Percentiles rank a stretch among this genome's conserved stretches.
Conservation (phyloP, 2,888 invertebrate species). For the Pollenia angustigena region DNA sequence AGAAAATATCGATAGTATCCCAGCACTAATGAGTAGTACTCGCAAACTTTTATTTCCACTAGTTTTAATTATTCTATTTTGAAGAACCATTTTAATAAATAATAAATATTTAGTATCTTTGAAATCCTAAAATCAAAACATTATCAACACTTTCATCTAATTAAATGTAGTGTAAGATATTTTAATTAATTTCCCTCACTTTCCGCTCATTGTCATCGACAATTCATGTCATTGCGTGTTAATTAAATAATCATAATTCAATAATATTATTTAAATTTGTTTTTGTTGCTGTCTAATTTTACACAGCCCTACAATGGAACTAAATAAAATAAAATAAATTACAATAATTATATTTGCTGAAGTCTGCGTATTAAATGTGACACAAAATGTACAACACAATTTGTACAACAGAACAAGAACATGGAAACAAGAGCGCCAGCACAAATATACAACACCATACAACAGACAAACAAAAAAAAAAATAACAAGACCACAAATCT, state of each 20-base stretch:
- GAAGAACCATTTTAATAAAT: too few relatives aligned
- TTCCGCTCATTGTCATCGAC: background rate
- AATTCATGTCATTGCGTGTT: background rate
- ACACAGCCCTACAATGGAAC: background rate
- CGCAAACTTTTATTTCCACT: too few relatives aligned
- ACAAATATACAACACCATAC: conserved; percentile 3
- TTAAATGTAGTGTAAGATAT: conserved; percentile 5
- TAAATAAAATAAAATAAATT: conserved; percentile 62
- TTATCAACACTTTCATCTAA: background rate
- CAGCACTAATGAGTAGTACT: too few relatives aligned
- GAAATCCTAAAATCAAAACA: background rate
- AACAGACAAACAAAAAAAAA: conserved; percentile 4
- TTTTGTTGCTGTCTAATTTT: conserved; percentile 11
- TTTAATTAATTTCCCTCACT: conserved; percentile 6
- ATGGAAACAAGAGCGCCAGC: background rate
- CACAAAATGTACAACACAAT: conserved; percentile 64
- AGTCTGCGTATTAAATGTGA: conserved; percentile 57
- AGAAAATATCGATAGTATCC: too few relatives aligned
- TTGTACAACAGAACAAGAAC: conserved; percentile 42
- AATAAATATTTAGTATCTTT: too few relatives aligned
- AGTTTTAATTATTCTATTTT: too few relatives aligned
- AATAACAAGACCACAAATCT: conserved; percentile 65
- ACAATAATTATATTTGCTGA: conserved; percentile 59
- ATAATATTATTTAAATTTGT: conserved; percentile 37
- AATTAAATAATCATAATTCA: conserved; percentile 70